Base-by-base conservation (phyloP, 2,797 vertebrate genomes). In the Sparus aurata region DNA sequence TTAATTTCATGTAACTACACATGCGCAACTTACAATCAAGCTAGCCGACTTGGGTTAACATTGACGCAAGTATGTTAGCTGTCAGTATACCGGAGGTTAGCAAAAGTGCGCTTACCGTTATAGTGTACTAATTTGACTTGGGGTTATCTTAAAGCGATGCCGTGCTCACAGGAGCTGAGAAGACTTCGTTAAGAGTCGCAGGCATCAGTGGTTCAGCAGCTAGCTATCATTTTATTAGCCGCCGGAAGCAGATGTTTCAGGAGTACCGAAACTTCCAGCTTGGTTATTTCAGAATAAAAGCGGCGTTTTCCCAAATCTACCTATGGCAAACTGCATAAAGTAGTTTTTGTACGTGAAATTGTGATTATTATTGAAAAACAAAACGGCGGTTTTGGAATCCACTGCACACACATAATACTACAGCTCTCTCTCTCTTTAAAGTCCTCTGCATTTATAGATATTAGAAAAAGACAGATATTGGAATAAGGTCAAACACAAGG, bases 261-360 rank as follows among this genome's bases (percentile, higher is more conserved):
- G 11, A 4, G 43, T 22, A 22, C 8, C 1, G 4, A 2, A 0
- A 77, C 0, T 61, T 91, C 91, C 90, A 83, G 54, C 68, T 0
- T 9, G 22, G 30, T 3, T n/a, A 2, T 17, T 83, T 85, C 87
- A 82, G 0, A 89, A 87, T 91, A 86, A 91, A 85, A 47, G 47
- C 20, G 0, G 1, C 2, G 4, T 30, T 23, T 6, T 0, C 4
- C 6, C 15, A 47, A 18, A 57, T 30, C 15, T 1, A 2, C 1
- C 9, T 34, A 34, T 34, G 30, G 6, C 8, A 27, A 5, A 17
- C 5, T 4, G 47, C 34, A 38, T 38, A 30, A 22, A 62, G 12
- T 1, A 45, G 13, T n/a, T 15, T n/a, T 20, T 12, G 7, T 23
- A 6, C 0, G 0, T 12, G 2, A 12, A 30, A 6, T 45, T 2